Conservation (phyloP, 2,888 invertebrate genomes). For the Stenodema calcarata region DNA sequence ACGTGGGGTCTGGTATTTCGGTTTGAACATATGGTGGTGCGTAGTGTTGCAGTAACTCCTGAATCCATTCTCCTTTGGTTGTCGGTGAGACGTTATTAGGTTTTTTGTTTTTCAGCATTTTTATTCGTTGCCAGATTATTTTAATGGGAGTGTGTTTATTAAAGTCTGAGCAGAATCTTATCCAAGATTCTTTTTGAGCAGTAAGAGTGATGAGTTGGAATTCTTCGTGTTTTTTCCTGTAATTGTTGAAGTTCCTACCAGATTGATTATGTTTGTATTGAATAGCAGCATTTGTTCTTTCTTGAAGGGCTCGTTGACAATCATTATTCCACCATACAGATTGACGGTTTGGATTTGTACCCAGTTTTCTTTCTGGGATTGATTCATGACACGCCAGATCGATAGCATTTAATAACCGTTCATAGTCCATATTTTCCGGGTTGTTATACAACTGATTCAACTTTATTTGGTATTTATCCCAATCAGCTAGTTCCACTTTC, state of each 20-base stretch:
- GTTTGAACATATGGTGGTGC: not conserved
- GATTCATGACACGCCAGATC: not conserved
- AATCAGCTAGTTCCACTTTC: not conserved
- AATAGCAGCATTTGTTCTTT: not conserved
- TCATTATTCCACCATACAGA: not conserved
- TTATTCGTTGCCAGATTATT: not conserved
- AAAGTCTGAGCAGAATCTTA: not conserved
- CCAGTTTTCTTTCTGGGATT: not conserved
- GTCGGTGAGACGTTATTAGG: not conserved
- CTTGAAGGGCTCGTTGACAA: not conserved
- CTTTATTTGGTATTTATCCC: not conserved
- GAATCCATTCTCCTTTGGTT: not conserved
- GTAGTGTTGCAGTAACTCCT: not conserved
- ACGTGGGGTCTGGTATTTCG: not conserved
- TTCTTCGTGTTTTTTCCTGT: not conserved
- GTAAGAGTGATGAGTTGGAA: not conserved
- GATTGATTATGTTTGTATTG: not conserved
- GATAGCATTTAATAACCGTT: not conserved
- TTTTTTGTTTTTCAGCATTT: not conserved
- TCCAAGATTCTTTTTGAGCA: no score
- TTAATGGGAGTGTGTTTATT: not conserved
- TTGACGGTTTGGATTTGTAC: not conserved
- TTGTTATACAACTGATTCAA: not conserved
- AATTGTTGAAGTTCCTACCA: not conserved
- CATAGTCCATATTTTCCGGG: not conserved